Evolutionary conservation across 2,797 vertebrate genomes (phyloP), one percentile per base, ranked within the genome.

Genomic region (Protosalanx chinensis): DNA sequence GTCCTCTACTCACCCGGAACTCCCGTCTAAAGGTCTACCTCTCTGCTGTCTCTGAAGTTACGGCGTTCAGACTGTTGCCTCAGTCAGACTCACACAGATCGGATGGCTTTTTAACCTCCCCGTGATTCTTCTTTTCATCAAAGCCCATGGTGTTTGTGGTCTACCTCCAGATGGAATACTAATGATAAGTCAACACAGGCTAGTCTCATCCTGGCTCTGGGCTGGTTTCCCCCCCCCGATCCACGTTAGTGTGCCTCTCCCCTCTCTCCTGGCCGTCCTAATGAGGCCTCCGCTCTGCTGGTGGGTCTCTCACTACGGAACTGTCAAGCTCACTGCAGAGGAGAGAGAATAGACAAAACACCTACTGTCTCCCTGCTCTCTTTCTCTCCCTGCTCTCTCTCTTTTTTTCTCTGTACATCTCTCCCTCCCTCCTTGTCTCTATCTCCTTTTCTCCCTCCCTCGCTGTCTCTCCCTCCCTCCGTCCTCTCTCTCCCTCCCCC

Each of bases 131-230:
- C 87, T 87, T 86, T 87, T 89, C 86, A 87, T 89, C 88, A 81
- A 85, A 41, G 37, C 37, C 6, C 37, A 41, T 41, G 37, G 37
- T 33, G 33, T 33, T 33, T 73, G 84, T 51, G 41, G 86, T 76
- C 70, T 61, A 69, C 76, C 71, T 56, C 66, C 60, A 85, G 84
- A 88, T 82, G 86, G 89, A 88, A 89, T 91, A 81, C 82, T 90
- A 92, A 92, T 91, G 87, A 91, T 91, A 91, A 93, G 79, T 84
- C 78, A 84, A 92, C 90, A 86, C 83, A 74, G 73, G 75, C 79
- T 85, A 87, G 86, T 87, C 84, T 91, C 89, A 87, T 89, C 83
- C 81, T 84, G 82, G 76, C 81, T 72, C 79, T 62, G 20, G 20
- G 72, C 76, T 79, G 68, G 83, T 73, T 62, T n/a, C n/a, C n/a